phyloP scores from a whole-genome alignment of 1,140 invertebrate genomes.

The Brachionus calyciflorus region DNA sequence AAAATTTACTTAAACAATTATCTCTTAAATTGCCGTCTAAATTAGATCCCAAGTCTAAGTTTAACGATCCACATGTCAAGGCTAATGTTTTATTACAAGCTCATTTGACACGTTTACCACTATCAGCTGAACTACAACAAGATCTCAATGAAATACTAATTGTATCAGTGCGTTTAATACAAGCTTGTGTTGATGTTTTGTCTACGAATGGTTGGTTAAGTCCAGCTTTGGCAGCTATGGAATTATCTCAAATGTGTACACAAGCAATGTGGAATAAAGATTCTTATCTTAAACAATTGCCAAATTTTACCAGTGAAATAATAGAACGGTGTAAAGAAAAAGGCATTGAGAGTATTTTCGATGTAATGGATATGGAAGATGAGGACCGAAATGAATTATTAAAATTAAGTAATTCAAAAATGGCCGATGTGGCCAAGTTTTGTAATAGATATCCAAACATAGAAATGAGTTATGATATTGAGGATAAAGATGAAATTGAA shows the following conservation, averaged over 20 bases:
- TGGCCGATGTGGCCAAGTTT: slow-evolving; percentile 94
- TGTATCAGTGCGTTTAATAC: slow-evolving; percentile 77
- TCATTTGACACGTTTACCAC: slow-evolving; percentile 82
- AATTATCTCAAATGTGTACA: slow-evolving; percentile 97
- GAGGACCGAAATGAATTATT: slow-evolving; percentile 81
- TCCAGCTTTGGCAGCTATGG: slow-evolving; percentile 97
- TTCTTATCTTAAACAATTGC: slow-evolving; percentile 91
- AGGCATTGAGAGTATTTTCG: slow-evolving; percentile 91
- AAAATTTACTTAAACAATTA: slow-evolving; percentile 75
- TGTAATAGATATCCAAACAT: slow-evolving; percentile 99
- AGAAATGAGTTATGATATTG: slow-evolving; percentile 71
- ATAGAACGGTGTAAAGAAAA: slow-evolving; percentile 86
- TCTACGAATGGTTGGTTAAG: slow-evolving; percentile 96
- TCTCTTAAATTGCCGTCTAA: slow-evolving; percentile 76
- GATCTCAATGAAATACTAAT: slow-evolving; percentile 87
- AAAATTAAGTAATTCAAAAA: slow-evolving; percentile 73
- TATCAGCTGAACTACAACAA: slow-evolving; percentile 82
- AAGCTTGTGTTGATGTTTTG: slow-evolving; percentile 97
- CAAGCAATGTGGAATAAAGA: slow-evolving; percentile 99
- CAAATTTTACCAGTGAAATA: slow-evolving; percentile 85
- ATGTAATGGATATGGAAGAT: slow-evolving; percentile 97
- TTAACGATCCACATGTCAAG: slow-evolving; percentile 95
- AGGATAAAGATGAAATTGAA: slow-evolving; percentile 33
- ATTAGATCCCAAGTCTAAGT: slow-evolving; percentile 67
- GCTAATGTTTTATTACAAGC: slow-evolving; percentile 92